Evolutionary conservation across 1,140 invertebrate species (phyloP).

Genomic region (Globodera ellingtonae): DNA sequence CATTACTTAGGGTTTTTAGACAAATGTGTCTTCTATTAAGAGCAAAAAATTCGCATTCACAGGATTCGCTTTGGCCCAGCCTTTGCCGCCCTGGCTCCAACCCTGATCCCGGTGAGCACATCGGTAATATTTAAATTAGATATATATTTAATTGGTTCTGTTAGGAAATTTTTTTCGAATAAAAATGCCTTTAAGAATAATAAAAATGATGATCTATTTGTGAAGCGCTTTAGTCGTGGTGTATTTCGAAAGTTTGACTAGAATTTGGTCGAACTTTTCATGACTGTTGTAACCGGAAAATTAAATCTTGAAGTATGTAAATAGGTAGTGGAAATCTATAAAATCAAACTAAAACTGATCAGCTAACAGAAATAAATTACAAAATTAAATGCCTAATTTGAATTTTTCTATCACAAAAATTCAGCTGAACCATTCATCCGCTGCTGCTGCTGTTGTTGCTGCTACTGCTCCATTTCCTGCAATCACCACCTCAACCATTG

Average conservation of each 20-base stretch:
- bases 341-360: too few species aligned
- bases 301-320: neutral
- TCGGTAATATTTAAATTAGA: neutral
- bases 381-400: neutral
- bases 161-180: neutral
- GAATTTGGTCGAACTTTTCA: neutral
- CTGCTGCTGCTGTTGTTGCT: neutral
- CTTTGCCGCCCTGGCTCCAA: constrained; percentile 4
- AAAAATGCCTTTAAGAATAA: constrained; percentile 2
- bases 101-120: constrained; percentile 23
- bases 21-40: too few species aligned
- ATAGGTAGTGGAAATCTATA: too few species aligned
- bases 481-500: neutral
- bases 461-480: neutral
- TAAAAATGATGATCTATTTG: neutral
- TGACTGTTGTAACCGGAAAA: neutral
- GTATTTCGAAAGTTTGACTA: neutral
- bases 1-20: too few species aligned
- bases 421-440: neutral
- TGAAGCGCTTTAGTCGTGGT: neutral
- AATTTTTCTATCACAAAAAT: neutral
- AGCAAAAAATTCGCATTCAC: neutral
- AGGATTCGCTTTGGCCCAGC: constrained; percentile 26
- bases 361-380: neutral
- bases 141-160: too few species aligned